phyloP scores from a whole-genome alignment of 1,140 invertebrate genomes.

The Solenopsis invicta region DNA sequence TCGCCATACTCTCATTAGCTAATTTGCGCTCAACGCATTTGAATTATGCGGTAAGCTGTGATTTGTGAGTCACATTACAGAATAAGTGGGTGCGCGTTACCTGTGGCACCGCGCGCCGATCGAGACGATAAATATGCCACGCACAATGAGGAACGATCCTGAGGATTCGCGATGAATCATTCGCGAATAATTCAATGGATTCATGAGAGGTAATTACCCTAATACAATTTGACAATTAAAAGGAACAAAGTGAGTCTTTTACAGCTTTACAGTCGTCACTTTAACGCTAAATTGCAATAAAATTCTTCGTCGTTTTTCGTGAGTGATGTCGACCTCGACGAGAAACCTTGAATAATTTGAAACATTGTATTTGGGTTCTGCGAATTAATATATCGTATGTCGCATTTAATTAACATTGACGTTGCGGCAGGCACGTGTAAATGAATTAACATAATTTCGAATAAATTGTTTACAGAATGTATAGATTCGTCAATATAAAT shows the following conservation, averaged over 20 bases:
- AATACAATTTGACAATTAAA: neutral
- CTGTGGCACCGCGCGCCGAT: neutral
- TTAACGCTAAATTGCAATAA: neutral
- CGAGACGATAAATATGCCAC: constrained; percentile 21
- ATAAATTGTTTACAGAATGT: neutral
- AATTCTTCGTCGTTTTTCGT: neutral
- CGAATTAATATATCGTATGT: constrained; percentile 19
- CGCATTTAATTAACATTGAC: constrained; percentile 3
- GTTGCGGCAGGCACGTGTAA: neutral
- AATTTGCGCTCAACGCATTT: constrained; percentile 22
- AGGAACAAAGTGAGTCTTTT: neutral
- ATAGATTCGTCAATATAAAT: neutral
- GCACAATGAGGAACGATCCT: constrained; percentile 1
- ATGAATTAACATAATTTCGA: neutral
- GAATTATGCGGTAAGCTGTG: neutral
- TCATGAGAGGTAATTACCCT: neutral
- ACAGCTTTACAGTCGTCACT: neutral
- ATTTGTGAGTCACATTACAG: constrained; percentile 23
- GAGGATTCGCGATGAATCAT: neutral
- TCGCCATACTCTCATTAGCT: constrained; percentile 42
- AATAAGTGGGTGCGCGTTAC: constrained; percentile 11
- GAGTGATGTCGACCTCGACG: neutral
- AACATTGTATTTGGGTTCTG: constrained; percentile 1
- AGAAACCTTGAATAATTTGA: neutral
- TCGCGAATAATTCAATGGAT: neutral